Conservation (phyloP, 2,888 invertebrate species). For the Phania funesta region DNA sequence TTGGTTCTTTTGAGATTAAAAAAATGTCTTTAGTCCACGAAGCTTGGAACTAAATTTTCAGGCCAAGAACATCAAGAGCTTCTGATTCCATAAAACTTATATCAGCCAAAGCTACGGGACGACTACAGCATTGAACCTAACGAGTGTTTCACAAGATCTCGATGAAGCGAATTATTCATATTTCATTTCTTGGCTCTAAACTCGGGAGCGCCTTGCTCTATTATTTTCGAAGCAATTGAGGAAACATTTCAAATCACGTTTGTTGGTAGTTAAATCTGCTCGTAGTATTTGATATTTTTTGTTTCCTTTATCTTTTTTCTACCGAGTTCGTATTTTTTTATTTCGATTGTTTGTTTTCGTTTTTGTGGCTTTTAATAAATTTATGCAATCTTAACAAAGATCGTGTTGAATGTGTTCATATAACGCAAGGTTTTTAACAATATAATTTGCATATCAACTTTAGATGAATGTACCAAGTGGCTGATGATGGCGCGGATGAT, state of each 20-base stretch:
- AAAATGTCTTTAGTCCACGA: too few relatives aligned
- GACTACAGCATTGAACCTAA: too few relatives aligned
- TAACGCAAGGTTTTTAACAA: conserved; percentile 67
- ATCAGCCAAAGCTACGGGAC: too few relatives aligned
- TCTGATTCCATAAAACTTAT: too few relatives aligned
- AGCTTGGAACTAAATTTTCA: too few relatives aligned
- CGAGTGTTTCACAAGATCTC: too few relatives aligned
- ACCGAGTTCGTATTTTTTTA: not conserved
- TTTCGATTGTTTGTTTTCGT: not conserved
- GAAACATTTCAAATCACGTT: conserved; percentile 61
- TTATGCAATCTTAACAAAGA: conserved; percentile 66
- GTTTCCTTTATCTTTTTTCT: conserved; percentile 21
- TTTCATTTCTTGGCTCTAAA: too few relatives aligned
- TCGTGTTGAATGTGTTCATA: conserved; percentile 68
- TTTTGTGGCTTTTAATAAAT: conserved; percentile 58
- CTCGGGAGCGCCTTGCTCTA: not conserved
- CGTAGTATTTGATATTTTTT: conserved; percentile 13
- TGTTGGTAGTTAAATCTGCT: conserved; percentile 46
- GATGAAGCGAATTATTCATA: too few relatives aligned
- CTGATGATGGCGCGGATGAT: conserved; percentile 28
- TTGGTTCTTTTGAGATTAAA: too few relatives aligned
- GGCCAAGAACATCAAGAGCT: too few relatives aligned
- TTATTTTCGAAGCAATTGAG: conserved; percentile 22
- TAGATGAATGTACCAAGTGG: conserved; percentile 42
- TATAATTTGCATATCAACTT: conserved; percentile 68